Evolutionary conservation across 2,797 vertebrate genomes (phyloP).

Genomic region (Myotis vivesi): DNA sequence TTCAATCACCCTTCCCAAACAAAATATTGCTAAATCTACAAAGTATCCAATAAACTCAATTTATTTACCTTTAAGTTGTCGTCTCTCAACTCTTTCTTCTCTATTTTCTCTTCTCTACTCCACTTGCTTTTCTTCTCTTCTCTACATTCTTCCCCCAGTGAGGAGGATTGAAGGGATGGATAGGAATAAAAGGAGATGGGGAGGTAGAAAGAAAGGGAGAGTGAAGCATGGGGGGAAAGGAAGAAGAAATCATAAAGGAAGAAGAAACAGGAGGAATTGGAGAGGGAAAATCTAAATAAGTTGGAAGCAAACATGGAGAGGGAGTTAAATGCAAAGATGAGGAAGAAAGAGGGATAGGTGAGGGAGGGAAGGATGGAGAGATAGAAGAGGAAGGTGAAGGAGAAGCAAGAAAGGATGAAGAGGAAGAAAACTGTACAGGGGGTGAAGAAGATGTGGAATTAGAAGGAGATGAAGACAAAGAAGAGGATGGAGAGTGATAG

Average conservation of each 20-base stretch:
- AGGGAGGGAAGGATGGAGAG: neutral
- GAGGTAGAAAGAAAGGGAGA: slow-evolving; percentile 51
- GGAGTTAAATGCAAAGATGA: slow-evolving; percentile 57
- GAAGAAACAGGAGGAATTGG: slow-evolving; percentile 51
- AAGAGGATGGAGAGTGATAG: slow-evolving; percentile 28
- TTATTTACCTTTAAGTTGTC: slow-evolving; percentile 78
- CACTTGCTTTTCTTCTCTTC: slow-evolving; percentile 79
- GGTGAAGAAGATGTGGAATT: slow-evolving; percentile 37
- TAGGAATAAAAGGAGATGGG: slow-evolving; percentile 58
- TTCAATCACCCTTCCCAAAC: slow-evolving; percentile 53
- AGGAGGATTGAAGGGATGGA: slow-evolving; percentile 64
- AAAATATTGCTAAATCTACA: slow-evolving; percentile 68
- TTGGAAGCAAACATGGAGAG: slow-evolving; percentile 47
- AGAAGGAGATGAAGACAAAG: slow-evolving; percentile 40
- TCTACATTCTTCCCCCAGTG: slow-evolving; percentile 79
- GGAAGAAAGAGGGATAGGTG: neutral
- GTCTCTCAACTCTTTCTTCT: slow-evolving; percentile 79
- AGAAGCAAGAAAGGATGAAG: slow-evolving; percentile 30
- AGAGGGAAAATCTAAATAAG: slow-evolving; percentile 63
- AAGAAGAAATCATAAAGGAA: slow-evolving; percentile 64
- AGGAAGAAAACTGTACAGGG: neutral
- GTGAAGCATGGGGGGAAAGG: slow-evolving; percentile 60
- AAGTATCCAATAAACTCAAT: slow-evolving; percentile 65
- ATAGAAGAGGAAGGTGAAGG: neutral
- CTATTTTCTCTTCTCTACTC: slow-evolving; percentile 80